Evolutionary conservation across 2,888 invertebrate species (phyloP), one percentile per base, ranked within the genome.

Genomic region (Trachelus stipa): DNA sequence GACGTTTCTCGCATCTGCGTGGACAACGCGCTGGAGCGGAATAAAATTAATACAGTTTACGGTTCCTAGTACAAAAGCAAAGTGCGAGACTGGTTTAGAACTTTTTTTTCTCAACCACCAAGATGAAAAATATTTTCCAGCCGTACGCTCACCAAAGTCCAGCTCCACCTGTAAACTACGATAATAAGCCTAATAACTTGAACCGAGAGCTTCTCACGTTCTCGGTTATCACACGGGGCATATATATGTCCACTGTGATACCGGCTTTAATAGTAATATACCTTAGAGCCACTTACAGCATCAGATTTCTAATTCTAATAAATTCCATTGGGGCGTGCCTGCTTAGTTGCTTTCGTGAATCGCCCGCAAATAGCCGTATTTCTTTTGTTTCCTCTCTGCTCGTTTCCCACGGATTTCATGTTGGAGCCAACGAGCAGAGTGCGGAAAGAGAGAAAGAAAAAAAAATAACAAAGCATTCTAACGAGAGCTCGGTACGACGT

Each of bases 231-330:
- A 79, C 77, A 69, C 71, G 37, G 71, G 81, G 82, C 85, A 86
- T 88, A 87, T 85, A 87, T 87, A 87, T 88, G 87, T 85, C 83
- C 79, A 81, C 77, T 82, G 81, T 74, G 34, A 31, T 33, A 31
- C 31, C 71, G 68, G 80, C 88, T 85, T 85, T 88, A 89, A 89
- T 88, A 88, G 86, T 89, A 86, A 89, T 88, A 88, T 90, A 90
- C 87, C 85, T 83, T 84, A 73, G 82, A 77, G 56, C 56, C 79
- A 77, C 77, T 77, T 75, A 82, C 83, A 80, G 82, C 84, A 82
- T 86, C 85, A 88, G 88, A 89, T 89, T 88, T 87, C 89, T 90
- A 88, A 90, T 90, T 88, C 88, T 88, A 88, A 88, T 90, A 89
- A 88, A 90, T 89, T 85, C 74, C 75, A 73, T 81, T 37, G 73